Conservation (phyloP, 2,113 vertebrate genomes). For the Stegostoma tigrinum region DNA sequence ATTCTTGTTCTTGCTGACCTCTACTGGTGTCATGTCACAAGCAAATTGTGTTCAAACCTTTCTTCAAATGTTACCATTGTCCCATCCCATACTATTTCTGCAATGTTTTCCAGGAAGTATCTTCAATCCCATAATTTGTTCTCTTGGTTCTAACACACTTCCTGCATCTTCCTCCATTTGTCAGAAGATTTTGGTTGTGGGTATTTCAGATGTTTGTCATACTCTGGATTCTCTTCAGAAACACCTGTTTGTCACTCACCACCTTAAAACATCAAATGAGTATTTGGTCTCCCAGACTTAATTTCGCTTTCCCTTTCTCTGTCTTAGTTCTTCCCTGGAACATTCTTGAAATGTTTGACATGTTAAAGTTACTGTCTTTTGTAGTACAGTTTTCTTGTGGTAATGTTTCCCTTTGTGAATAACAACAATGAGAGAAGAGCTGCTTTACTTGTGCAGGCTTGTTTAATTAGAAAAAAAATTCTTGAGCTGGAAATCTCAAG, state of each 20-base stretch:
- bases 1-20: not conserved
- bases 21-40: not conserved
- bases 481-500: not conserved
- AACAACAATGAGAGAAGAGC: not conserved
- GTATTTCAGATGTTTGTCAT: not conserved
- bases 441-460: not conserved
- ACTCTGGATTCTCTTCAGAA: not conserved
- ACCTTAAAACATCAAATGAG: not conserved
- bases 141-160: not conserved
- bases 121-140: not conserved
- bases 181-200: not conserved
- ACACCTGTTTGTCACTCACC: not conserved
- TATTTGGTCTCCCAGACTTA: not conserved
- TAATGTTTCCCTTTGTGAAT: not conserved
- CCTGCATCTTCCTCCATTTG: not conserved
- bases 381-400: not conserved
- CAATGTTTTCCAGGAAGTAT: not conserved
- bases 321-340: not conserved
- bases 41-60: not conserved
- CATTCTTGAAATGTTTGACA: not conserved
- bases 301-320: not conserved
- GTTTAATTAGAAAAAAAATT: not conserved
- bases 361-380: not conserved
- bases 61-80: not conserved
- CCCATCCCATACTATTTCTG: not conserved